These are phyloP conservation scores for Andrena trimmerana DNA, from an alignment of 2,888 invertebrate species.

Conservation along the genomic window DNA sequence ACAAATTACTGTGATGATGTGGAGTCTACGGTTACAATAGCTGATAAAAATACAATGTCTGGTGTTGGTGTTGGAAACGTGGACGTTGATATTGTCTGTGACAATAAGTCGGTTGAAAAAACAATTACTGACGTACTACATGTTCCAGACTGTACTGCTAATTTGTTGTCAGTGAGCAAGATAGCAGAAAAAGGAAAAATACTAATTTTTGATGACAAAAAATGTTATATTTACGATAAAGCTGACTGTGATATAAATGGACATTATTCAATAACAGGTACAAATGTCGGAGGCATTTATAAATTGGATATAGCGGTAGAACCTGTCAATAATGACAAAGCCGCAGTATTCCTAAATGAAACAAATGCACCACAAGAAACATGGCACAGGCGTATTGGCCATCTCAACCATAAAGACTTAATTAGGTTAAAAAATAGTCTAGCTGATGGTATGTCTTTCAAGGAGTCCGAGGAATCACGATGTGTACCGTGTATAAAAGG, in stretches of 20 bases:
- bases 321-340: background rate
- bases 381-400: background rate
- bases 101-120: background rate
- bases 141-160: background rate
- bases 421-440: background rate
- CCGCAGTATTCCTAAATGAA: background rate
- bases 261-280: background rate
- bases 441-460: background rate
- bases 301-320: background rate
- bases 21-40: background rate
- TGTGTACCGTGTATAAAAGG: background rate
- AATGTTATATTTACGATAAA: constrained; percentile 10
- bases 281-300: background rate
- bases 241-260: background rate
- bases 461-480: background rate
- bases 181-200: background rate
- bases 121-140: background rate
- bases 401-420: background rate
- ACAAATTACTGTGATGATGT: background rate
- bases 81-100: background rate
- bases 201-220: background rate
- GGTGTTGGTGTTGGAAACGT: background rate
- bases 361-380: background rate
- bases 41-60: background rate
- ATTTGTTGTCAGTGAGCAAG: constrained; percentile 1